Evolutionary conservation across 1,140 invertebrate genomes (phyloP).

Genomic region (Ctenoplectra terminalis): DNA sequence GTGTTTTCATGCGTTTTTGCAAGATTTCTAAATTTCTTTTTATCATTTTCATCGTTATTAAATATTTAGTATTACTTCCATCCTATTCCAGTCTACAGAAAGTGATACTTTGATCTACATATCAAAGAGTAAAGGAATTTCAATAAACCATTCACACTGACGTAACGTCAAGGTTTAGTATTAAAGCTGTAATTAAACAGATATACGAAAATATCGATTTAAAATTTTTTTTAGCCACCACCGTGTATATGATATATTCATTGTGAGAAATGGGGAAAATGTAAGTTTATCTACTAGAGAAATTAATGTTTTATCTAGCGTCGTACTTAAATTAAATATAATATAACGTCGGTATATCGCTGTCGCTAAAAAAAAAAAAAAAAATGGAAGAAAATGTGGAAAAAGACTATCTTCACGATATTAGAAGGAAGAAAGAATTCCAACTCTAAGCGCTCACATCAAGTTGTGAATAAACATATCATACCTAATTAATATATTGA

Average conservation of each 20-base stretch:
- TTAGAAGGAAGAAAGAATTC: constrained; percentile 65
- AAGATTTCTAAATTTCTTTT: no score
- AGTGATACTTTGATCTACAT: constrained; percentile 12
- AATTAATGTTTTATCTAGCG: constrained; percentile 66
- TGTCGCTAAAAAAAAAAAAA: constrained; percentile 54
- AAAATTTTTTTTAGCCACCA: neutral
- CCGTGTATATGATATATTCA: constrained; percentile 23
- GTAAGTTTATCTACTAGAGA: constrained; percentile 64
- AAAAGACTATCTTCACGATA: constrained; percentile 68
- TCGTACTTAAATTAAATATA: constrained; percentile 67
- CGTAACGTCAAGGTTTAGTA: neutral
- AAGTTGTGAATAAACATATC: constrained; percentile 84
- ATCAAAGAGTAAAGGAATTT: constrained; percentile 1
- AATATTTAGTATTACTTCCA: neutral
- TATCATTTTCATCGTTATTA: neutral
- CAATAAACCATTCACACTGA: neutral
- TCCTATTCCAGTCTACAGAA: neutral
- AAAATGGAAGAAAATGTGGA: constrained; percentile 19
- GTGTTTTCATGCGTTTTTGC: neutral
- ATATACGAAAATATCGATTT: neutral
- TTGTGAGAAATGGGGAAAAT: constrained; percentile 24
- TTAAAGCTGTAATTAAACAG: constrained; percentile 12
- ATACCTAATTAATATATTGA: constrained; percentile 81
- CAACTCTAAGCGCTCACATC: constrained; percentile 82
- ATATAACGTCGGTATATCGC: constrained; percentile 54